A percentile compares a stretch with the other conserved stretches of the same genome.
These are phyloP conservation scores for Hyppa rectilinea DNA, from an alignment of 2,888 invertebrate genomes.

Conservation along the genomic window DNA sequence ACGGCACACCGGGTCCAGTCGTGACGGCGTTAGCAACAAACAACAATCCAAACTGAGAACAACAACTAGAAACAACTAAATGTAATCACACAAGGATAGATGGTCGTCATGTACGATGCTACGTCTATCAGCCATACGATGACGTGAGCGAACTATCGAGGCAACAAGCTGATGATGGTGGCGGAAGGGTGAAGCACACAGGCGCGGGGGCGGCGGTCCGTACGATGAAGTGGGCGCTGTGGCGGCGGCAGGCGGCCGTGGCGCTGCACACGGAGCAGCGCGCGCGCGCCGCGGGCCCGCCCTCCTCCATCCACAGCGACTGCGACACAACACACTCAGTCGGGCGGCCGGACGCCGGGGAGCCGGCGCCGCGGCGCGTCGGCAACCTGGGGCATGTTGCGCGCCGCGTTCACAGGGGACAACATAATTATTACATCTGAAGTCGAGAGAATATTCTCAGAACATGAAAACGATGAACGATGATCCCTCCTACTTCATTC, in stretches of 20 bases:
- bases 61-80: conserved; percentile 33
- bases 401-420: background rate
- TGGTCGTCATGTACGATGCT: conserved; percentile 29
- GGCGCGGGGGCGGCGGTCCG: conserved; percentile 73
- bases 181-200: conserved; percentile 64
- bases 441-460: background rate
- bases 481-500: no score
- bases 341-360: no score
- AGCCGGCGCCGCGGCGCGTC: no score
- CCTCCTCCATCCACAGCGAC: conserved; percentile 92
- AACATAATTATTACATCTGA: background rate
- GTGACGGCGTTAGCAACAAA: conserved; percentile 10
- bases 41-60: conserved; percentile 29
- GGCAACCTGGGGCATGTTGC: background rate
- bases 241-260: conserved; percentile 79
- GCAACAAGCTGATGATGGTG: conserved; percentile 29
- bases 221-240: conserved; percentile 84
- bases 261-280: conserved; percentile 82
- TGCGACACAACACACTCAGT: conserved; percentile 73
- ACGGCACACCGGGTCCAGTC: background rate
- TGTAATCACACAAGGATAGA: conserved; percentile 38
- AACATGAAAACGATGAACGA: background rate
- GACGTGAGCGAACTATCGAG: conserved; percentile 28
- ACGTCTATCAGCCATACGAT: conserved; percentile 14
- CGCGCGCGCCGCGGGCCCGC: conserved; percentile 72